These are phyloP conservation scores for Ctena decussata DNA, from an alignment of 2,888 invertebrate genomes.

Conservation along the genomic window DNA sequence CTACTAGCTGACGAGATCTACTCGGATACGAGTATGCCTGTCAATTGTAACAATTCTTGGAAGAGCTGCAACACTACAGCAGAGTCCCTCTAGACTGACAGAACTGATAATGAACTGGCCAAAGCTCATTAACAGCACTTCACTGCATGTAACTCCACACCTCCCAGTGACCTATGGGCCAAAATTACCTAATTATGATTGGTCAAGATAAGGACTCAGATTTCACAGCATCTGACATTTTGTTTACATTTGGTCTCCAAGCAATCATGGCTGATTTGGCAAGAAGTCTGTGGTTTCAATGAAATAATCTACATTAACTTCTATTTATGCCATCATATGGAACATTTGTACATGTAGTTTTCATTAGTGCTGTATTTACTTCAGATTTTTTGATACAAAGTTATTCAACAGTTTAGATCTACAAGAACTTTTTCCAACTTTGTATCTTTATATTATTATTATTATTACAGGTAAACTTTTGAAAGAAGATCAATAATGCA, in stretches of 20 bases:
- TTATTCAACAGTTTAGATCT: no score
- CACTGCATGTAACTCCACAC: background rate
- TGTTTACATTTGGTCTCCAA: constrained; percentile 9
- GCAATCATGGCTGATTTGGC: background rate
- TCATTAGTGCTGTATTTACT: no score
- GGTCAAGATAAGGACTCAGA: constrained; percentile 2
- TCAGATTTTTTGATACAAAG: no score
- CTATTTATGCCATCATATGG: background rate
- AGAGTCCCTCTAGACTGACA: background rate
- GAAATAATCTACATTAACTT: background rate
- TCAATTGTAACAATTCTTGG: no score
- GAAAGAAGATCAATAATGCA: no score
- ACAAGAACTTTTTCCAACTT: no score
- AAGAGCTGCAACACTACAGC: no score
- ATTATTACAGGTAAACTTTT: no score
- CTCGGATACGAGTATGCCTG: no score
- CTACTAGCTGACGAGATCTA: no score
- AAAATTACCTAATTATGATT: constrained; percentile 21
- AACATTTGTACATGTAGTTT: background rate
- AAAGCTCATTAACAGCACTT: constrained; percentile 8
- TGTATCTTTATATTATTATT: no score
- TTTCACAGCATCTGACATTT: constrained; percentile 22
- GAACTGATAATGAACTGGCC: background rate
- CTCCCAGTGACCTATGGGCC: constrained; percentile 18
- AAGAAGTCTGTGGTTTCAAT: background rate